These are phyloP conservation scores for Echinarachnius parma DNA, from an alignment of 53 echinoderm and acorn worm species.

Conservation along the genomic window DNA sequence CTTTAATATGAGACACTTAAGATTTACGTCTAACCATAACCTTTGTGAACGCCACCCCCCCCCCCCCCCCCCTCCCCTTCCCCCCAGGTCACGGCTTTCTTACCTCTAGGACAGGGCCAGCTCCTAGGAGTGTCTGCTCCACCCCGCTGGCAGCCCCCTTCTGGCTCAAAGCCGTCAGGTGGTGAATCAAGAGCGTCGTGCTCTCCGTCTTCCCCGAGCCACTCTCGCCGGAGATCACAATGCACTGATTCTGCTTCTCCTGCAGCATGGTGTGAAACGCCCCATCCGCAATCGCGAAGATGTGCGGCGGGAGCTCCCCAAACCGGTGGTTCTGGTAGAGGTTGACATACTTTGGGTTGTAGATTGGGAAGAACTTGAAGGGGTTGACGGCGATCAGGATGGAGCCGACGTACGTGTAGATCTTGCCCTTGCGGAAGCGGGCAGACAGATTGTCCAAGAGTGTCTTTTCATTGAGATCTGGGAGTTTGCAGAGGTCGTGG, in stretches of 20 bases:
- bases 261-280: constrained; percentile 96
- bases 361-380: constrained; percentile 90
- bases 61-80: too few species aligned
- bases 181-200: constrained; percentile 89
- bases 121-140: constrained; percentile 94
- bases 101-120: constrained; percentile 99
- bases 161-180: constrained; percentile 93
- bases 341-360: constrained; percentile 97
- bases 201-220: constrained; percentile 99
- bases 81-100: too few species aligned
- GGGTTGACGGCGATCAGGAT: constrained; percentile 96
- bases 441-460: constrained; percentile 77
- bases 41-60: too few species aligned
- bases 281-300: constrained; percentile 96
- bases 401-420: constrained; percentile 98
- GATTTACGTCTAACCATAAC: too few species aligned
- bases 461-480: constrained; percentile 91
- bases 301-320: constrained; percentile 91
- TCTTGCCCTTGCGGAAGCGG: constrained; percentile 91
- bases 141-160: constrained; percentile 95
- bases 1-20: too few species aligned
- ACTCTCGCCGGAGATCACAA: constrained; percentile 98
- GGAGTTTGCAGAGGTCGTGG: constrained; percentile 97
- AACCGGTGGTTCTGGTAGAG: constrained; percentile 95
- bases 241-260: constrained; percentile 92